A percentile compares a stretch with the other conserved stretches of the same genome.
Conservation (phyloP, 2,888 invertebrate genomes). For the Caenorhabditis wallacei region DNA sequence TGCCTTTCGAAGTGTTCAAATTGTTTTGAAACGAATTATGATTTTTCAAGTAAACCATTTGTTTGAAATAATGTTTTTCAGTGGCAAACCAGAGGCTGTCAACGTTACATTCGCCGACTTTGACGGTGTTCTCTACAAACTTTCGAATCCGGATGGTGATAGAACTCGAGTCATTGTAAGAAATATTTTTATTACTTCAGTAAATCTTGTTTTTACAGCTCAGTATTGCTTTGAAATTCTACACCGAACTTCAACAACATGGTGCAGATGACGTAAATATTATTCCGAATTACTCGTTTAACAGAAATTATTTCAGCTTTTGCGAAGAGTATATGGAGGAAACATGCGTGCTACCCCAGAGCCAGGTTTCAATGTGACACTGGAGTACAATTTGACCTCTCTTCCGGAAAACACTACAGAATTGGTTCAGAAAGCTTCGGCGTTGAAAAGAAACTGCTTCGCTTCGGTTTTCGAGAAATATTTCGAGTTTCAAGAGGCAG, state of each 20-base stretch:
- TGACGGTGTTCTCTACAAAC: constrained; percentile 98
- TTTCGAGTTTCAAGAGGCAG: constrained; percentile 94
- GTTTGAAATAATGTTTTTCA: constrained; percentile 86
- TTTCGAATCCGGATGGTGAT: constrained; percentile 96
- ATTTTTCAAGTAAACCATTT: too few relatives aligned
- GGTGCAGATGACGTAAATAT: constrained; percentile 92
- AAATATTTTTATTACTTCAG: constrained; percentile 62
- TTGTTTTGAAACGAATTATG: too few relatives aligned
- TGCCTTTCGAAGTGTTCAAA: too few relatives aligned
- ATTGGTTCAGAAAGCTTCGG: constrained; percentile 89
- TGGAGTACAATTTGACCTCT: constrained; percentile 94
- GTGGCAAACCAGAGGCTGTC: constrained; percentile 95
- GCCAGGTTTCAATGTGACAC: constrained; percentile 95
- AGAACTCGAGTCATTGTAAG: constrained; percentile 97
- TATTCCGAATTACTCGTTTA: constrained; percentile 33
- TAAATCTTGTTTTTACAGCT: constrained; percentile 85
- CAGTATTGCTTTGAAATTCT: constrained; percentile 97
- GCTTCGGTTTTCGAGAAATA: constrained; percentile 99
- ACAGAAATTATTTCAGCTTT: constrained; percentile 85
- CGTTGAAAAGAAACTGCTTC: constrained; percentile 98
- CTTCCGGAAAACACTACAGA: constrained; percentile 90
- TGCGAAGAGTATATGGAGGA: constrained; percentile 93
- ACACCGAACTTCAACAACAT: constrained; percentile 96
- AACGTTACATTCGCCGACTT: constrained; percentile 94
- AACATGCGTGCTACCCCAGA: constrained; percentile 90